Evolutionary conservation across 2,797 vertebrate genomes (phyloP).

Genomic region (Poecilia gillii): DNA sequence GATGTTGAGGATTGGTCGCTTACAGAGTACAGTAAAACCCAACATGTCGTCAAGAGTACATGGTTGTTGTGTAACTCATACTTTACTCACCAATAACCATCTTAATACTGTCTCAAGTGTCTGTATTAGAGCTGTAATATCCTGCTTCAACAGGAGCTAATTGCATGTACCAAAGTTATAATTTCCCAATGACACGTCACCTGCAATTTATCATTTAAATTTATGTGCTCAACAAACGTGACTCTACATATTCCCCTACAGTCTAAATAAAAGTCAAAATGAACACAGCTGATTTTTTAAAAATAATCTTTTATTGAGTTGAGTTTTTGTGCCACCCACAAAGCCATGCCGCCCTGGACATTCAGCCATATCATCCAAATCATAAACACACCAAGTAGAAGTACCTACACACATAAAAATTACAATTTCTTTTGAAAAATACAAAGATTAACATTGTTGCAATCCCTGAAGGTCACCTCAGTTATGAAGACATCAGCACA

Average conservation of each 20-base stretch:
- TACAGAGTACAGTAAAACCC: background rate
- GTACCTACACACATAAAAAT: background rate
- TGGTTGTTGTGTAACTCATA: background rate
- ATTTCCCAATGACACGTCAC: background rate
- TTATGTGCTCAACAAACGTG: background rate
- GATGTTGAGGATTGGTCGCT: background rate
- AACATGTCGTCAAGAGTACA: background rate
- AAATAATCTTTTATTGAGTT: background rate
- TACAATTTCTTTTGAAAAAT: background rate
- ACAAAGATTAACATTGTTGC: background rate
- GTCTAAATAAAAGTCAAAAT: background rate
- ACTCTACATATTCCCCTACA: background rate
- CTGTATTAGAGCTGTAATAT: background rate
- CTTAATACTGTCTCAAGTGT: background rate
- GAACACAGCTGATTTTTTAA: background rate
- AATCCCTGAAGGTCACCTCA: background rate
- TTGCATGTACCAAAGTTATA: background rate
- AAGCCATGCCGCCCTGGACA: background rate
- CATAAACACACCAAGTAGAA: background rate
- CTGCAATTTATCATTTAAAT: background rate
- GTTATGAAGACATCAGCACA: background rate
- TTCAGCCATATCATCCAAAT: background rate
- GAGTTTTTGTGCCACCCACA: background rate
- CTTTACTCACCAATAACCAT: background rate
- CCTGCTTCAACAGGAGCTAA: background rate